Conservation (phyloP, 2,113 vertebrate genomes). For the Psammodynastes pulverulentus region DNA sequence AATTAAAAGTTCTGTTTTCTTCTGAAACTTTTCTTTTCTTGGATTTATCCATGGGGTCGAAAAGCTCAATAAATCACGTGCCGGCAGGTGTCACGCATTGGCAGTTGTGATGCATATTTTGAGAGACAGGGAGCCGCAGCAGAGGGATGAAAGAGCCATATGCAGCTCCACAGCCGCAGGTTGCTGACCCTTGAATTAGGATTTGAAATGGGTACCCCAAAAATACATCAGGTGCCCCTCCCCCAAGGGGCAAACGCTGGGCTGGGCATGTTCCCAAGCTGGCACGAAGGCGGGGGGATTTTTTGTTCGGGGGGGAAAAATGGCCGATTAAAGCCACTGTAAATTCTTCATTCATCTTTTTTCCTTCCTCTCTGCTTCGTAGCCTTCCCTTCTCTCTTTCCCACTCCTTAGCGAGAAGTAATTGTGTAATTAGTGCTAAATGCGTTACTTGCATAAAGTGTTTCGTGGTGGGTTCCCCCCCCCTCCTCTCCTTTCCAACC, state of each 20-base stretch:
- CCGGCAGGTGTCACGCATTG: too few species aligned
- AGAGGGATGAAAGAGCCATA: too few species aligned
- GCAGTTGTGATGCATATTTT: too few species aligned
- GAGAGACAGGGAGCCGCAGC: too few species aligned
- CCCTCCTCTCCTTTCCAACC: slow-evolving; percentile 22
- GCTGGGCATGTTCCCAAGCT: neutral
- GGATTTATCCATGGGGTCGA: too few species aligned
- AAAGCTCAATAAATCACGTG: too few species aligned
- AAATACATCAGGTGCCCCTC: neutral
- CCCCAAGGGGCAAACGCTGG: neutral
- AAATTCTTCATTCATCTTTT: slow-evolving; percentile 27
- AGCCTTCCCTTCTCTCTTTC: slow-evolving; percentile 8
- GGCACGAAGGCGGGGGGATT: neutral
- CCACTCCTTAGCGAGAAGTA: slow-evolving; percentile 34
- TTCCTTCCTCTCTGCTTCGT: neutral
- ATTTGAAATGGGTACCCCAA: neutral
- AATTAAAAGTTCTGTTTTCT: too few species aligned
- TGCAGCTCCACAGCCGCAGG: too few species aligned
- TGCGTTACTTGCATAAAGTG: slow-evolving; percentile 34
- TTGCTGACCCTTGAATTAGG: too few species aligned
- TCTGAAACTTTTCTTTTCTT: too few species aligned
- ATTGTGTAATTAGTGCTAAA: slow-evolving; percentile 60
- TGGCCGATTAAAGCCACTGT: neutral
- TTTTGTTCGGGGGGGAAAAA: neutral
- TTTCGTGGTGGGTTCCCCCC: neutral